Conservation (phyloP, 2,797 vertebrate genomes). For the Anniella stebbinsi region DNA sequence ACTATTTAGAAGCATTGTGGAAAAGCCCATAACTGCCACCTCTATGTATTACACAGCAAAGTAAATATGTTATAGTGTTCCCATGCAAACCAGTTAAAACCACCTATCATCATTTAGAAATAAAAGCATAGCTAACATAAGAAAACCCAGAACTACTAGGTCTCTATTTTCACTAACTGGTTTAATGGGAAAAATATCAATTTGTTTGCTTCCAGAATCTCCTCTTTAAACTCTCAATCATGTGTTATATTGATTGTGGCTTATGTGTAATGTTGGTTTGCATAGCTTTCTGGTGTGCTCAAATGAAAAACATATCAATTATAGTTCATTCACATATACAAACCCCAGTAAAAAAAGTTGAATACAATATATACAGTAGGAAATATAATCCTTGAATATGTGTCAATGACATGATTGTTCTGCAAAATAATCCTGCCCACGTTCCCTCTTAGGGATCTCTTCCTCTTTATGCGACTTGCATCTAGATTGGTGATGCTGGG, state of each 20-base stretch:
- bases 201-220: conserved; percentile 10
- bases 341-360: conserved; percentile 93
- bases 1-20: conserved; percentile 8
- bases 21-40: conserved; percentile 14
- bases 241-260: conserved; percentile 26
- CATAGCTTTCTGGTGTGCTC: background rate
- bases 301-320: background rate
- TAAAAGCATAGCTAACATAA: background rate
- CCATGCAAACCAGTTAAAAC: background rate
- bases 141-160: background rate
- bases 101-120: conserved; percentile 4
- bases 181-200: conserved; percentile 5
- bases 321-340: conserved; percentile 84
- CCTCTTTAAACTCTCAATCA: conserved; percentile 24
- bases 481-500: conserved; percentile 73
- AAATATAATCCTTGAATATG: conserved; percentile 91
- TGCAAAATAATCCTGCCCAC: conserved; percentile 86
- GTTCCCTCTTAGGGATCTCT: conserved; percentile 82
- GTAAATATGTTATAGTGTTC: background rate
- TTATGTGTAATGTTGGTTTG: conserved; percentile 20
- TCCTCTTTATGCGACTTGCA: conserved; percentile 80
- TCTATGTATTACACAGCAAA: background rate
- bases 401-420: conserved; percentile 93
- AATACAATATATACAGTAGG: conserved; percentile 90
- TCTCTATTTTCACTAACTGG: conserved; percentile 9